Base-by-base conservation (phyloP, 1,140 invertebrate species). In the Dendrolimus kikuchii region DNA sequence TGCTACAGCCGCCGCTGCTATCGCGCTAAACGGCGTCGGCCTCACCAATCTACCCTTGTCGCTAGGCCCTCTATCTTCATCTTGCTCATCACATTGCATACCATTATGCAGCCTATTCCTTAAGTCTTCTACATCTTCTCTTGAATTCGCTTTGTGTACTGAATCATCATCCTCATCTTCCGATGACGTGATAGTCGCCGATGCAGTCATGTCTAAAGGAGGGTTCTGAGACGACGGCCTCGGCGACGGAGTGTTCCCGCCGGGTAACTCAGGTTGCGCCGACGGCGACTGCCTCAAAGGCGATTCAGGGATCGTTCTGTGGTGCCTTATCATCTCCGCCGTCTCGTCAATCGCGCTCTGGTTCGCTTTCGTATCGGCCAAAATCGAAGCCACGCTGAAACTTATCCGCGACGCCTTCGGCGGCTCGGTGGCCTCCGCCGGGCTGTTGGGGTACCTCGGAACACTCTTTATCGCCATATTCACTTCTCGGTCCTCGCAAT, bases 61-160 rank as follows among this genome's bases (percentile, higher is more conserved):
- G n/a, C 60, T 68, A 42, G 68, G 71, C 36, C 72, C 66, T 60
- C 87, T 82, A 66, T 79, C 88, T 56, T 80, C 81, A 42, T 87
- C 86, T 58, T 86, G 23, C 23, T 23, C 23, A 23, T 23, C 23
- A 23, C 23, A 23, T 23, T 23, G 23, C 23, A 23, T 23, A 23
- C 23, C 77, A 67, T 76, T 77, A 46, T 68, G 66, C 5, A 69
- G 70, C 40, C 90, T 89, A 49, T 88, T 88, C 69, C 90, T 89
- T 61, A 92, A 74, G 65, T 92, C 91, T 73, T 92, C 91, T 38
- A 92, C 91, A 65, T 92, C 91, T 5, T 92, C 91, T 74, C 92
- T 91, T 5, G 90, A 91, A 60, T 92, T 90, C 64, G 92, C 91
- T 55, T 91, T 90, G 53, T 90, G 89, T 0, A 86, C 74, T 3